phyloP scores from a whole-genome alignment of 1,140 invertebrate genomes.

The Macrocentrus cingulum region DNA sequence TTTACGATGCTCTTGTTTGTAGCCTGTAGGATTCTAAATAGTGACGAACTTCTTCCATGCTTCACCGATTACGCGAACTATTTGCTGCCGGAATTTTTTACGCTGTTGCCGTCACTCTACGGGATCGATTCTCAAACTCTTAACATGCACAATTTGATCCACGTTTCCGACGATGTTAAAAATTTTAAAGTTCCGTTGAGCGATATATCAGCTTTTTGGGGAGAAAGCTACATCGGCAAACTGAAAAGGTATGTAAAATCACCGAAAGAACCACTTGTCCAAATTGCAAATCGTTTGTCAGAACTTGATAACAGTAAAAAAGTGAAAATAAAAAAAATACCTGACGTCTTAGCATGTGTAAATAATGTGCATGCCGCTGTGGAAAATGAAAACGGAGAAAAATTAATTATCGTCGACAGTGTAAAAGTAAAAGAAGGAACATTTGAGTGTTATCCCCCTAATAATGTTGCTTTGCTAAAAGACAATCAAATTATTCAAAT shows the following conservation, averaged over 20 bases:
- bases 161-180: slow-evolving; percentile 20
- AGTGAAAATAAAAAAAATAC: not conserved
- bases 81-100: slow-evolving; percentile 12
- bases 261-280: not conserved
- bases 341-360: too few relatives aligned
- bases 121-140: slow-evolving; percentile 15
- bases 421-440: too few relatives aligned
- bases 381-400: too few relatives aligned
- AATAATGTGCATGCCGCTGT: too few relatives aligned
- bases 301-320: not conserved
- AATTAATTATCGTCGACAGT: too few relatives aligned
- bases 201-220: slow-evolving; percentile 21
- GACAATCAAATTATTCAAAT: too few relatives aligned
- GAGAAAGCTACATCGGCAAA: slow-evolving; percentile 21
- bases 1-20: slow-evolving; percentile 17
- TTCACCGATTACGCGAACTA: slow-evolving; percentile 14
- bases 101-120: slow-evolving; percentile 3
- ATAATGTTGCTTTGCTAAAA: too few relatives aligned
- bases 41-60: slow-evolving; percentile 4
- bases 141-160: slow-evolving; percentile 20
- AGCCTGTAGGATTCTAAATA: slow-evolving; percentile 21
- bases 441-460: too few relatives aligned
- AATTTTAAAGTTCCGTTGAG: slow-evolving; percentile 8
- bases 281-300: not conserved
- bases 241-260: slow-evolving; percentile 12